Evolutionary conservation across 2,888 invertebrate genomes (phyloP).

Genomic region (Lumbricus terrestris): DNA sequence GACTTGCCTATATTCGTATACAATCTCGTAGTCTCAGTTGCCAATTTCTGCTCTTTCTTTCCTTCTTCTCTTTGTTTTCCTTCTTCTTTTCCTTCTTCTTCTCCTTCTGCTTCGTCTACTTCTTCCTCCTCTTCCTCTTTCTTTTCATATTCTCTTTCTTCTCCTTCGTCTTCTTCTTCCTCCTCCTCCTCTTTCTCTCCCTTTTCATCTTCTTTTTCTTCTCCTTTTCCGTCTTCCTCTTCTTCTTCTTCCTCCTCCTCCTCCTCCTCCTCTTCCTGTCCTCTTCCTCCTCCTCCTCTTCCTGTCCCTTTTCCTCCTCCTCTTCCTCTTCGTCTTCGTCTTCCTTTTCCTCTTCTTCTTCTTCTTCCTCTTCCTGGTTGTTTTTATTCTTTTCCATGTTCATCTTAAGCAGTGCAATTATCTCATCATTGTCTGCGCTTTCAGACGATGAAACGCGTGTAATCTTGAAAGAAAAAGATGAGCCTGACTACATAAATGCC

Average conservation of each 20-base stretch:
- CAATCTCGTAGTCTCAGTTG: too few species aligned
- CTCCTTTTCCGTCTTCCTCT: not conserved
- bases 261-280: too few species aligned
- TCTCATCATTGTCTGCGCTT: not conserved
- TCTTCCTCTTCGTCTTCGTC: rapidly evolving
- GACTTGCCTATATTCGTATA: too few species aligned
- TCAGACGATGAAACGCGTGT: conserved; percentile 85
- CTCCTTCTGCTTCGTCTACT: too few species aligned
- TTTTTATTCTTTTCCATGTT: not conserved
- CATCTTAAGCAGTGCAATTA: not conserved
- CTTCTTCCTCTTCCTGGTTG: not conserved
- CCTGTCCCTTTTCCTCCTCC: not conserved
- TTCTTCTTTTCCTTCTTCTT: too few species aligned
- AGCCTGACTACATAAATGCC: conserved; percentile 92
- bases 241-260: too few species aligned
- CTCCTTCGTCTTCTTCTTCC: rapidly evolving
- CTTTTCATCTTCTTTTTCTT: not conserved
- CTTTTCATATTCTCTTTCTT: not conserved
- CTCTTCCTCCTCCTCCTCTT: too few species aligned
- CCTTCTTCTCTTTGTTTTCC: too few species aligned
- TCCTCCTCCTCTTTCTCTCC: too few species aligned
- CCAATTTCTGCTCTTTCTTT: too few species aligned
- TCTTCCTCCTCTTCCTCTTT: not conserved
- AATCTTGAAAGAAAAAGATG: conserved; percentile 70
- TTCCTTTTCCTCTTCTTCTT: not conserved